Evolutionary conservation across 2,113 vertebrate genomes (phyloP).

Genomic region (Poicephalus gulielmi): DNA sequence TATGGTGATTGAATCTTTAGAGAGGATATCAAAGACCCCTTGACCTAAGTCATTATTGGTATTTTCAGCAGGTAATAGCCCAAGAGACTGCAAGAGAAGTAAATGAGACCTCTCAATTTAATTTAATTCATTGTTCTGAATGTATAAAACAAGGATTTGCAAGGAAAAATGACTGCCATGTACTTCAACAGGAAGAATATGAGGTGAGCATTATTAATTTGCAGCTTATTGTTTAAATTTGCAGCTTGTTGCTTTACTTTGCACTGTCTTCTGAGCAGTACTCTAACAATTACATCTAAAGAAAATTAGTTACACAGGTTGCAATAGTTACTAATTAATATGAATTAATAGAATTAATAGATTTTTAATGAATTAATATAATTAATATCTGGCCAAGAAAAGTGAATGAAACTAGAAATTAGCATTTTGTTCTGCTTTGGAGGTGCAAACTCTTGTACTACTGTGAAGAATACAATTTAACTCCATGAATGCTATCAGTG

Average conservation of each 20-base stretch:
- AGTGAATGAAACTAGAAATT: conserved; percentile 51
- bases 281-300: background rate
- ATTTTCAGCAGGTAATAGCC: background rate
- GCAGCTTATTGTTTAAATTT: background rate
- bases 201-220: background rate
- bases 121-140: background rate
- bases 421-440: conserved; percentile 28
- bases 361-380: no score
- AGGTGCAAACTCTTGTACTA: background rate
- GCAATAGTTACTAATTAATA: background rate
- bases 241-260: background rate
- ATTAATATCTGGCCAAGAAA: conserved; percentile 43
- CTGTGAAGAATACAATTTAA: conserved; percentile 64
- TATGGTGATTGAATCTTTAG: background rate
- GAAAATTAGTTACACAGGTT: background rate
- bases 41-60: background rate
- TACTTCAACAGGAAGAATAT: background rate
- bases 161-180: background rate
- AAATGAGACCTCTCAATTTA: background rate
- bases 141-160: background rate
- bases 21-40: background rate
- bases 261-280: background rate
- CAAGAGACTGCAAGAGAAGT: background rate
- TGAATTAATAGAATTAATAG: no score
- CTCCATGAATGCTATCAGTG: background rate